Conservation (phyloP, 2,113 vertebrate genomes). For the Coturnix japonica region DNA sequence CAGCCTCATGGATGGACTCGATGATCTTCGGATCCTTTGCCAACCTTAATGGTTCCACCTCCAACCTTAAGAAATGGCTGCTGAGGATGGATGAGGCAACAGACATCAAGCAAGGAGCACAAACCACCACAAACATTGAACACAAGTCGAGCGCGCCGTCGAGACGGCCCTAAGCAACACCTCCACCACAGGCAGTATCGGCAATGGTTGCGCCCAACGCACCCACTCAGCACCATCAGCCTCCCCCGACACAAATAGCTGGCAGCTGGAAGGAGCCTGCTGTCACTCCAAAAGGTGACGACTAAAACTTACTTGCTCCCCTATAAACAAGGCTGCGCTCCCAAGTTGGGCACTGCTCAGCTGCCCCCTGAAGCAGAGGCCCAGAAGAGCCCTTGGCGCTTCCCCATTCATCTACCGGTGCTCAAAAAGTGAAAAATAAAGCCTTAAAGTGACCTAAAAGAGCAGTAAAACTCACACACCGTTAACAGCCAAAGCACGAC, state of each 20-base stretch:
- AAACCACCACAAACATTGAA: neutral
- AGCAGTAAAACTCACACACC: neutral
- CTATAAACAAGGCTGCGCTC: neutral
- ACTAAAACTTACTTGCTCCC: neutral
- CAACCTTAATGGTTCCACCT: neutral
- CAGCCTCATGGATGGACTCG: neutral
- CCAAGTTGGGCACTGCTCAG: neutral
- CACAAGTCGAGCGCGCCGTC: rapidly evolving
- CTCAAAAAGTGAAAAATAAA: neutral
- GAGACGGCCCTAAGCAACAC: neutral
- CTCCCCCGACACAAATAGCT: too few species aligned
- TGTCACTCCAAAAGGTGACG: too few species aligned
- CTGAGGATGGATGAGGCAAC: neutral
- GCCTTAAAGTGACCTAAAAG: neutral
- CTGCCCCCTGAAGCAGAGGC: neutral
- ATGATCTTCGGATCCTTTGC: neutral
- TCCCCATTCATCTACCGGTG: neutral
- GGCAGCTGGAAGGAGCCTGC: too few species aligned
- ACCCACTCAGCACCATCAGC: neutral
- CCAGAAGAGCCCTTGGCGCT: neutral
- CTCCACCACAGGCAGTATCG: rapidly evolving
- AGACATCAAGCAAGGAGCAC: neutral
- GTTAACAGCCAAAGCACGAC: neutral
- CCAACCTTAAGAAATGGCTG: rapidly evolving
- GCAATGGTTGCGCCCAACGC: rapidly evolving